Conservation (phyloP, 2,888 invertebrate species). For the Endotricha flammealis region DNA sequence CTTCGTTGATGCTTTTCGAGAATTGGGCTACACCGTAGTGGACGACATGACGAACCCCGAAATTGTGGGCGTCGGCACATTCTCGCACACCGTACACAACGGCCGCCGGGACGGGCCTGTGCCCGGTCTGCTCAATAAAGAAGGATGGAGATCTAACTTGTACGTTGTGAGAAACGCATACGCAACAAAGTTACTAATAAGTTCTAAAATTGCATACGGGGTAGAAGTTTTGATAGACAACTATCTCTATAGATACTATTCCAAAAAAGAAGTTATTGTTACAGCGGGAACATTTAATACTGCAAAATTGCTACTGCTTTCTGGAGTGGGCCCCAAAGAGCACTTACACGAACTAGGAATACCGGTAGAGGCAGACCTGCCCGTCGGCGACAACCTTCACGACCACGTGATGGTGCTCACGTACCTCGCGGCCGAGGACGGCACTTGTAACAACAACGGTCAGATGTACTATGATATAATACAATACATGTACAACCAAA, state of each 20-base stretch:
- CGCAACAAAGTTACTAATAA: slow-evolving; percentile 38
- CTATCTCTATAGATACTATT: slow-evolving; percentile 29
- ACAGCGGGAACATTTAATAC: slow-evolving; percentile 59
- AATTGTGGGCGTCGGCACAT: slow-evolving; percentile 31
- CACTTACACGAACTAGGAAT: slow-evolving; percentile 39
- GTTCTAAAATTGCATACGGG: slow-evolving; percentile 40
- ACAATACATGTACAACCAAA: slow-evolving; percentile 45
- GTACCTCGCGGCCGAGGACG: slow-evolving; percentile 42
- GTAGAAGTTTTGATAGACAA: slow-evolving; percentile 31
- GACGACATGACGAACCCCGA: slow-evolving; percentile 29
- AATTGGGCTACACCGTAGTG: slow-evolving; percentile 43
- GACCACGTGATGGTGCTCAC: slow-evolving; percentile 55
- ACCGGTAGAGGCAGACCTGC: slow-evolving; percentile 39
- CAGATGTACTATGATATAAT: slow-evolving; percentile 38
- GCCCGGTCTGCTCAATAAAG: slow-evolving; percentile 29
- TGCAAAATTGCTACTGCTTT: slow-evolving; percentile 52
- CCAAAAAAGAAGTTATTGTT: slow-evolving; percentile 48
- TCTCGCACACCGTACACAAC: slow-evolving; percentile 24
- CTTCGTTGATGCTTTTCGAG: slow-evolving; percentile 47
- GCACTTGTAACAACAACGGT: slow-evolving; percentile 37
- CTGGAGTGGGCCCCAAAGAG: slow-evolving; percentile 52
- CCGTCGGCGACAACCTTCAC: slow-evolving; percentile 57
- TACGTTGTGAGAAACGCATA: slow-evolving; percentile 30
- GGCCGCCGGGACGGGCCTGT: slow-evolving; percentile 28
- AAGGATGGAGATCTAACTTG: slow-evolving; percentile 29